Base-by-base conservation (phyloP, 1,140 invertebrate genomes). In the Eriosoma lanigerum region DNA sequence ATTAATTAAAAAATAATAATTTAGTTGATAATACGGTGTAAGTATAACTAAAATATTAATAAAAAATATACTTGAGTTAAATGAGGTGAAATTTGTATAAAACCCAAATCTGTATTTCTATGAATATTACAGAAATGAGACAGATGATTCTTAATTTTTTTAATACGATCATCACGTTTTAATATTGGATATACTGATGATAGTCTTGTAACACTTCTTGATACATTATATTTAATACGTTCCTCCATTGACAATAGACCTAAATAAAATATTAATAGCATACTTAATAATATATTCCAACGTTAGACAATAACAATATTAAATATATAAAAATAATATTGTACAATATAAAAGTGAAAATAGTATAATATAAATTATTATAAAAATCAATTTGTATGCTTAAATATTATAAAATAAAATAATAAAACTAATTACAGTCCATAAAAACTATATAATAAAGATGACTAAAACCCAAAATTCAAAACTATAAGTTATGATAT, bases 31-130 rank as follows among this genome's bases (percentile, higher is more conserved):
- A 38, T 38, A 38, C 32, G n/a, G 17, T 70, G 19, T 10, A 46
- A 46, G 13, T 26, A 15, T 12, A 46, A 70, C 44, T 8, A 50
- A 26, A 17, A 17, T 26, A 44, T 21, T 26, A 19, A 50, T 32
- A 0, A 75, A 54, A 56, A 54, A 75, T 9, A 44, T 62, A 78
- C 75, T 29, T 78, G 75, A 26, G 75, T 78, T 62, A 78, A 78
- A 78, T 78, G 75, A n/a, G 75, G 75, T 26, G 75, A 62, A 29
- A 78, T 78, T 46, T 78, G 75, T 62, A 78, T 44, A 6, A 78
- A 58, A 24, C 75, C 75, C 0, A 62, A 0, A 29, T 78, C 75
- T 62, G 38, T 48, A 78, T 29, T 62, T 48, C 75, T 44, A 29
- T 78, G 32, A 13, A 48, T 5, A 32, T 29, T 48, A n/a, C 62